phyloP scores from a whole-genome alignment of 2,113 vertebrate genomes.

The Zosterops borbonicus region DNA sequence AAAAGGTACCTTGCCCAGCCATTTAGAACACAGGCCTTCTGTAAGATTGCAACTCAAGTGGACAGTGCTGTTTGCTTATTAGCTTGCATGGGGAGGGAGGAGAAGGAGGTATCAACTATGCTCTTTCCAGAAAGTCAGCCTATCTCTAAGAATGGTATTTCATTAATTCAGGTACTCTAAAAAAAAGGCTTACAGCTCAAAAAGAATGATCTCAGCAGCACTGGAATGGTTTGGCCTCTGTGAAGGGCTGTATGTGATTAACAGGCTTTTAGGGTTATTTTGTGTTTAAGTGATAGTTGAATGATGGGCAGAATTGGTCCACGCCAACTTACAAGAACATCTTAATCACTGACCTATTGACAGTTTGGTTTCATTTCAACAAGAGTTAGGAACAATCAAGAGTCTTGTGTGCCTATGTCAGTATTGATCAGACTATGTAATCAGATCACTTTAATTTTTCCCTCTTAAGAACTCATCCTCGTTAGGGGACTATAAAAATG shows the following conservation, averaged over 20 bases:
- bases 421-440: background rate
- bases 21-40: background rate
- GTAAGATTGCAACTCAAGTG: background rate
- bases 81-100: background rate
- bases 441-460: background rate
- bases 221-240: background rate
- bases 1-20: conserved; percentile 61
- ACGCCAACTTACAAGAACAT: background rate
- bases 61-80: background rate
- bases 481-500: background rate
- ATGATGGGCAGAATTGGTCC: background rate
- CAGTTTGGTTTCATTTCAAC: background rate
- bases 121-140: conserved; percentile 65
- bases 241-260: background rate
- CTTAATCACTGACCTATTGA: background rate
- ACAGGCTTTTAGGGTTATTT: background rate
- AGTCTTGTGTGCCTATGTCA: background rate
- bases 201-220: background rate
- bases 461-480: background rate
- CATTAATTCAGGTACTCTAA: background rate
- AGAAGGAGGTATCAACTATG: background rate
- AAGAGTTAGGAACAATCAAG: background rate
- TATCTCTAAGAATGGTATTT: conserved; percentile 14
- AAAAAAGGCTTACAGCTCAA: background rate
- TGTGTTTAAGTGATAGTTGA: background rate